Base-by-base conservation (phyloP, 2,888 invertebrate genomes). In the Cephus pulcher region DNA sequence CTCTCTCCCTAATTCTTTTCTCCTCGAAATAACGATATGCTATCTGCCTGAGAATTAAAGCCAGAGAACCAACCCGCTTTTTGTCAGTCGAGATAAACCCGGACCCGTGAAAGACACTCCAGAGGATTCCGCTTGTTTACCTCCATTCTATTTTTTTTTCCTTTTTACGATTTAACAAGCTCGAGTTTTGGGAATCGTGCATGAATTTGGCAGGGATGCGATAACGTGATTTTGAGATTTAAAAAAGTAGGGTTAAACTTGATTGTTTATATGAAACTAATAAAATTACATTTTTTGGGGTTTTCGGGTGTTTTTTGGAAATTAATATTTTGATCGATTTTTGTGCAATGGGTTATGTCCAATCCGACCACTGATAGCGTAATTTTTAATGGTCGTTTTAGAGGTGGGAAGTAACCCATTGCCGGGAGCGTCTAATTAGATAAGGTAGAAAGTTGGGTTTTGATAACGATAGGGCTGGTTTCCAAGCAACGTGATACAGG, bases 1-100 rank as follows among this genome's bases (percentile, higher is more conserved):
- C 23, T 12, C 34, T 15, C 69, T 15, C 32, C 56, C 73, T 77
- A 34, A 70, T 73, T 78, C 70, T 78, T 76, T 70, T 68, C 80
- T 76, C 73, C 75, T 12, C 68, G 75, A 68, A 77, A 79, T 76
- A 79, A 80, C 79, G 80, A 78, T 79, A 78, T 78, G 76, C 69
- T 71, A 71, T 71, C 71, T 71, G 56, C 23, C 56, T 9, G 56
- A 56, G 23, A 56, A 56, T 56, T 56, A 56, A 56, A 56, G 56
- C 56, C 56, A 56, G 56, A 56, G 56, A 56, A 23, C 23, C 9
- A 56, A 23, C 56, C 56, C 23, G 56, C 56, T 56, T 56, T 56
- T 23, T 56, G 56, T 56, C 56, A 56, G 56, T 2, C 56, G 56
- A 23, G 56, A 56, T 56, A 56, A 56, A 56, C 56, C 23, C 56